Conservation (phyloP, 2,888 invertebrate genomes). For the Sipha maydis region DNA sequence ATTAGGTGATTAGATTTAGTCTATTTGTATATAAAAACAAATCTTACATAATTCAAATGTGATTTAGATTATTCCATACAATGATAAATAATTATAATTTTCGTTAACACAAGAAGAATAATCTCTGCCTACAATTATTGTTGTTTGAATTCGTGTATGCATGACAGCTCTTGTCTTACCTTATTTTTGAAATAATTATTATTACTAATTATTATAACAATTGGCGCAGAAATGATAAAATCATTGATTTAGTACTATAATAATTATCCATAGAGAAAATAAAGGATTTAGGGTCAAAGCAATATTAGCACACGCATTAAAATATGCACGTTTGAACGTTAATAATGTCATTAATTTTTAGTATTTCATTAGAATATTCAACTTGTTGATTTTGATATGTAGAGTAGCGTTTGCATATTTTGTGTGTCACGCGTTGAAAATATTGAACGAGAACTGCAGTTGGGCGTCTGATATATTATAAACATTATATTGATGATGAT, state of each 20-base stretch:
- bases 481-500: slow-evolving; percentile 2
- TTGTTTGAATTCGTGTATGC: too few relatives aligned
- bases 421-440: not conserved
- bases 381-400: not conserved
- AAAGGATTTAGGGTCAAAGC: not conserved
- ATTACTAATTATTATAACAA: too few relatives aligned
- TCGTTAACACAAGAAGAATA: too few relatives aligned
- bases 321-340: not conserved
- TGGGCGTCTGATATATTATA: not conserved
- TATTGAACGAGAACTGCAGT: not conserved
- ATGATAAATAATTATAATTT: too few relatives aligned
- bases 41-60: too few relatives aligned
- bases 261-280: not conserved
- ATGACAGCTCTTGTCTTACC: too few relatives aligned
- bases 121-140: too few relatives aligned
- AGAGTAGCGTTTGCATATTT: not conserved
- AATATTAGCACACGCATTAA: not conserved
- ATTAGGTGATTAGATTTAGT: too few relatives aligned
- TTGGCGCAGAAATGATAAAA: too few relatives aligned
- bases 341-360: not conserved
- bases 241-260: not conserved
- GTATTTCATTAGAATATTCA: not conserved
- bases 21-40: too few relatives aligned
- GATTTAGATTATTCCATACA: too few relatives aligned
- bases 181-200: too few relatives aligned